phyloP scores from a whole-genome alignment of 2,888 invertebrate species.

The Ecdyonurus torrentis region DNA sequence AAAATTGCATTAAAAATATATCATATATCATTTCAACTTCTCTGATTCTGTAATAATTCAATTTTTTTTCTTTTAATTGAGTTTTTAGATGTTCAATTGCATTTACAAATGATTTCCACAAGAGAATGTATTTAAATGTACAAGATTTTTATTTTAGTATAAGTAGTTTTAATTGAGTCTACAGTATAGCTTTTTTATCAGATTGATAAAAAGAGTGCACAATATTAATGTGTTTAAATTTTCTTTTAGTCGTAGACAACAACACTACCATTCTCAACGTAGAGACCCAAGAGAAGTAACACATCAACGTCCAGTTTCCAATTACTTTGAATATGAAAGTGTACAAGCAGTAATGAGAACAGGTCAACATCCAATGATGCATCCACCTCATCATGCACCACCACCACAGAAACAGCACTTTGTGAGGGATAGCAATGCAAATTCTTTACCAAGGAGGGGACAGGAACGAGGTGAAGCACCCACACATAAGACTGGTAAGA shows the following conservation, averaged over 20 bases:
- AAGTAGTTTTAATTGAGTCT: no score
- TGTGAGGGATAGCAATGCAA: slow-evolving; percentile 10
- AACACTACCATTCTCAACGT: slow-evolving; percentile 46
- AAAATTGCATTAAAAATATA: no score
- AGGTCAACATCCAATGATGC: slow-evolving; percentile 5
- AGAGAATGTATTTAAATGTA: no score
- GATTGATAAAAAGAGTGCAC: slow-evolving; percentile 3
- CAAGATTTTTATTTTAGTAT: no score
- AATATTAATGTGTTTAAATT: no score
- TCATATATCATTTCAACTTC: no score
- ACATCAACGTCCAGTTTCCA: slow-evolving; percentile 52
- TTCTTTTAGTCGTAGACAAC: slow-evolving; percentile 44
- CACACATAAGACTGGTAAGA: not conserved
- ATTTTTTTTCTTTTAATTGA: no score
- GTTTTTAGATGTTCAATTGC: no score
- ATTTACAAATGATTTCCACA: no score
- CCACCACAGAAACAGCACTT: slow-evolving; percentile 10
- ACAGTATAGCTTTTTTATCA: no score
- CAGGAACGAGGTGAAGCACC: not conserved
- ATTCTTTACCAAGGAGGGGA: slow-evolving; percentile 15
- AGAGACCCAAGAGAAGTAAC: slow-evolving; percentile 30
- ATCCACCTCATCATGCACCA: slow-evolving; percentile 6
- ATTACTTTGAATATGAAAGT: slow-evolving; percentile 72
- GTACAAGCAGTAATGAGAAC: slow-evolving; percentile 35
- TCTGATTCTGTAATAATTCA: no score